phyloP scores from a whole-genome alignment of 2,888 invertebrate species.

The Noctuana brunneofusca region DNA sequence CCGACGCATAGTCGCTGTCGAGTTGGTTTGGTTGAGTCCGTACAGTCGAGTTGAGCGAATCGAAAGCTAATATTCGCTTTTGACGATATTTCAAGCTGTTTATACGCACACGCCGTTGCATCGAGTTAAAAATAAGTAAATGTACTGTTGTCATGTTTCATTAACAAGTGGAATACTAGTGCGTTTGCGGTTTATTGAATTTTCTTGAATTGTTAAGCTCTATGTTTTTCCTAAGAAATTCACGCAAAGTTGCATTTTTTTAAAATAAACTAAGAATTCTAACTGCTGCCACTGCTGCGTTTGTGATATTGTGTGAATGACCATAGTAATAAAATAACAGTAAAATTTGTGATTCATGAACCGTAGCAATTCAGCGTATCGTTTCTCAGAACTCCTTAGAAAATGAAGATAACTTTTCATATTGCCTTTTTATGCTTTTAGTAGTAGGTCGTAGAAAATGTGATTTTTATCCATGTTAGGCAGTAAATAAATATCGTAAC shows the following conservation, averaged over 20 bases:
- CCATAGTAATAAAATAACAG: too few species aligned
- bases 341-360: too few species aligned
- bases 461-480: neutral
- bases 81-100: constrained; percentile 12
- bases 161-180: neutral
- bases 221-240: too few species aligned
- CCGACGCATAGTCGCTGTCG: constrained; percentile 32
- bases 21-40: neutral
- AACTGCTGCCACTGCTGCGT: too few species aligned
- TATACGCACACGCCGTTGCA: neutral
- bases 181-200: neutral
- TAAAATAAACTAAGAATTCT: too few species aligned
- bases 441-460: neutral
- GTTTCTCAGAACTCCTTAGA: too few species aligned
- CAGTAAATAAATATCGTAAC: neutral
- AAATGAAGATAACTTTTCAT: too few species aligned
- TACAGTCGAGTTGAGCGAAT: constrained; percentile 17
- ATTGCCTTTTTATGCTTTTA: too few species aligned
- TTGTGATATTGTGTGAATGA: too few species aligned
- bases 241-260: too few species aligned
- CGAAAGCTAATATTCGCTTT: constrained; percentile 13
- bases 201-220: neutral
- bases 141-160: constrained; percentile 1
- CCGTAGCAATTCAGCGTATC: too few species aligned
- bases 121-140: neutral